Base-by-base conservation (phyloP, 1,140 invertebrate species). In the Nautilus pompilius region DNA sequence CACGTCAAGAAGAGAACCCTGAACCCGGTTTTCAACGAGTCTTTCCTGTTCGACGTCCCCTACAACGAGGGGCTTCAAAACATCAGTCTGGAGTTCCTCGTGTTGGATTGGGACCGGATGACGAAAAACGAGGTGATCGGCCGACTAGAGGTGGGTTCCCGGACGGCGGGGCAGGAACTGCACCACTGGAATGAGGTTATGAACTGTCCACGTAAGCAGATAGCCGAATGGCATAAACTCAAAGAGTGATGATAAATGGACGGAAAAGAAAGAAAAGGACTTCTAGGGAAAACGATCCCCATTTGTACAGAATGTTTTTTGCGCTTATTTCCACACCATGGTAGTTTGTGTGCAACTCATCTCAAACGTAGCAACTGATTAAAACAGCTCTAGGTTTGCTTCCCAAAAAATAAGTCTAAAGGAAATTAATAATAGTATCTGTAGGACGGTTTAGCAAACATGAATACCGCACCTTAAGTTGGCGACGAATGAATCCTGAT, bases 41-140 rank as follows among this genome's bases (percentile, higher is more conserved):
- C 93, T 22, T 98, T 89, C 76, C 82, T 86, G 13, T 88, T 88
- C 69, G 87, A 88, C 61, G 81, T 88, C 17, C 86, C 87, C 5
- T 78, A 87, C 61, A 89, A 89, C 63, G 91, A 93, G 75, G 90
- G 90, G 20, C 88, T 98, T 53, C 91, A 93, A 70, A 92, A 91
- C 75, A 90, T 98, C 56, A 93, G 91, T 60, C 86, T 98, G 32
- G 94, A 98, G 81, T 91, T 99, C 75, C 87, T 96, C 73, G 88
- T 98, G 54, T 87, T 98, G 3, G 96, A 98, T 82, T 98, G 95
- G 93, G 95, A 98, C 84, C 85, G 95, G 64, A 93, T 98, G 75
- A 98, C 95, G 60, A 98, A 97, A 85, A 98, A 98, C 82, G 96
- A 98, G 88, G 93, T 98, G 41, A 96, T 98, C 76, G 96, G 96